Percentiles rank a stretch among this genome's conserved stretches.
Conservation (phyloP, 2,888 invertebrate species). For the Standfussiana lucernea region DNA sequence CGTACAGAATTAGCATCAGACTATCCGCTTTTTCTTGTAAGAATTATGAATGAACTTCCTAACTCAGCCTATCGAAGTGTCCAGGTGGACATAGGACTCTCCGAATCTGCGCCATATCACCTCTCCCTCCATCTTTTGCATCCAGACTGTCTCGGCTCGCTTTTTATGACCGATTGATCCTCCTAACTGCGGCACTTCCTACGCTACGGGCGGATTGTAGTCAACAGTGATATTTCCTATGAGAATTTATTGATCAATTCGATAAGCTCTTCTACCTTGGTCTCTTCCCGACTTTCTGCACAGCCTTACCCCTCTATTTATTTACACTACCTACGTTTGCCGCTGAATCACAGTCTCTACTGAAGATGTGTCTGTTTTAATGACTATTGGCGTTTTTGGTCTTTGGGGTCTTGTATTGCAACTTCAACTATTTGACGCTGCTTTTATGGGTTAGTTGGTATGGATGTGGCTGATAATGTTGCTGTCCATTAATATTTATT, state of each 20-base stretch:
- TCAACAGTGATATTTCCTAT: too few relatives aligned
- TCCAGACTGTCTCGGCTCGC: neutral
- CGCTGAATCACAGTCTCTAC: neutral
- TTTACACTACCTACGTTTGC: neutral
- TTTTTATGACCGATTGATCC: neutral
- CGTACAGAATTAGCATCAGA: too few relatives aligned
- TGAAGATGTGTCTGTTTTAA: neutral
- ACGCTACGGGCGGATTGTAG: too few relatives aligned
- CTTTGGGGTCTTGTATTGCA: neutral
- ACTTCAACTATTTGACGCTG: neutral
- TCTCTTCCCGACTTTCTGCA: neutral
- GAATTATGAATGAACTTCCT: neutral
- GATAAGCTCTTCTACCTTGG: neutral
- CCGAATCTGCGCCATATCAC: neutral
- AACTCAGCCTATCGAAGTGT: neutral
- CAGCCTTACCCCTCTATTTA: neutral
- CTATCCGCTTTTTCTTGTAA: neutral
- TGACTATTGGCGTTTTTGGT: neutral
- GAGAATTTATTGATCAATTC: neutral
- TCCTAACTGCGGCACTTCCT: neutral
- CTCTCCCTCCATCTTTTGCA: neutral
- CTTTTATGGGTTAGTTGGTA: neutral
- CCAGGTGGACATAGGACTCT: neutral
- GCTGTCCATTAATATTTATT: neutral
- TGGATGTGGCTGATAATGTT: neutral